Evolutionary conservation across 2,888 invertebrate species (phyloP), one percentile per base, ranked within the genome.

Genomic region (Fragum whitleyi): DNA sequence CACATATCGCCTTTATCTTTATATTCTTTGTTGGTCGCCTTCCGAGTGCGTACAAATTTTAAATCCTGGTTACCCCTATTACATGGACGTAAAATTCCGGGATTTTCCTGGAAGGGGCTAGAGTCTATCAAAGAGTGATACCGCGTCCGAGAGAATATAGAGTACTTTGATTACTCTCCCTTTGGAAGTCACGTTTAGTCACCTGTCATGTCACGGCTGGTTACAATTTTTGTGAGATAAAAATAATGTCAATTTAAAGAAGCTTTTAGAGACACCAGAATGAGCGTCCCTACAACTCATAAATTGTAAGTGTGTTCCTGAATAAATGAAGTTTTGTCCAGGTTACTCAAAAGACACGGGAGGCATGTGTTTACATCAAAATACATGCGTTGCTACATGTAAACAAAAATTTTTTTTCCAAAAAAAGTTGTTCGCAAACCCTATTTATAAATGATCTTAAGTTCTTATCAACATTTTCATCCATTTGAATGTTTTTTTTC

Each of bases 191-290:
- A 53, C 19, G 26, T 42, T 28, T 26, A 29, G 69, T 23, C 32
- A n/a, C 29, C 70, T 39, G 68, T 74, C 78, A 74, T 69, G 78
- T 79, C 59, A 32, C 29, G 57, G 74, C 78, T 79, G 61, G 78
- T 79, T 62, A 74, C 78, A 47, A 73, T 68, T 65, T 65, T 65
- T 65, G 26, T 28, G 7, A 57, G 9, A 57, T 57, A 57, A 14
- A 57, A 26, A 11, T 26, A 26, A 28, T 28, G 57, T 16, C 28
- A 7, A 14, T 57, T 57, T 28, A 57, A 57, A 14, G 7, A 16
- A 9, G 26, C 19, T 23, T 5, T 57, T 28, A 26, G 7, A 32
- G 14, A 1, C 11, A 1, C 32, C 11, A 65, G 32, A 65, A 65
- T 65, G 62, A 36, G 21, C 16, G 23, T 29, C 7, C 39, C 62